A percentile compares a stretch with the other conserved stretches of the same genome.
Conservation (phyloP, 2,113 vertebrate species). For the Macquaria australasica region DNA sequence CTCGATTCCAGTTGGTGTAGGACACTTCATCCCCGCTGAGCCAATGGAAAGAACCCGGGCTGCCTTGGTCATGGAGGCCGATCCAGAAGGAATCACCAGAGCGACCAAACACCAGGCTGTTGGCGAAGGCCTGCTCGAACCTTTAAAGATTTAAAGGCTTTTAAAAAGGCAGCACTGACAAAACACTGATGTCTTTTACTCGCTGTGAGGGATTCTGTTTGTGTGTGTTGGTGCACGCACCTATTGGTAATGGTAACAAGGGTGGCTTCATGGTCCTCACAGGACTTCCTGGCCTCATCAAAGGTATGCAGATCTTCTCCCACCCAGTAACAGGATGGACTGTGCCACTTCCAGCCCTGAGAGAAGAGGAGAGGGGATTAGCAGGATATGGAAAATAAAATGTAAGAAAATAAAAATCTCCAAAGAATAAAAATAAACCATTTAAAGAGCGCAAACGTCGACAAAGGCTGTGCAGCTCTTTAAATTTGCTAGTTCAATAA, state of each 20-base stretch:
- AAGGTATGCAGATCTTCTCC: conserved; percentile 90
- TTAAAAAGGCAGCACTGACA: neutral
- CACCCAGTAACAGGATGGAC: conserved; percentile 95
- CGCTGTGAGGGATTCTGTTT: neutral
- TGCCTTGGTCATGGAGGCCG: conserved; percentile 88
- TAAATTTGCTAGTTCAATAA: neutral
- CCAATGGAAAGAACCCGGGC: conserved; percentile 89
- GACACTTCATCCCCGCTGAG: conserved; percentile 90
- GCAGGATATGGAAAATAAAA: neutral
- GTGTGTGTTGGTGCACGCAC: conserved; percentile 60
- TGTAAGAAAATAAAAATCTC: neutral
- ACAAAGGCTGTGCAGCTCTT: neutral
- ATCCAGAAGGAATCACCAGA: conserved; percentile 92
- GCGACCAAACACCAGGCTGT: conserved; percentile 92
- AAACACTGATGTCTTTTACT: neutral
- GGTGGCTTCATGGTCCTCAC: conserved; percentile 84
- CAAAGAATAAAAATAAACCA: neutral
- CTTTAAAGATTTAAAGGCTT: conserved; percentile 70
- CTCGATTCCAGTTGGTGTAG: conserved; percentile 96
- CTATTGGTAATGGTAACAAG: conserved; percentile 93
- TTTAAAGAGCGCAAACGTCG: neutral
- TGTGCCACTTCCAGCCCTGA: conserved; percentile 98
- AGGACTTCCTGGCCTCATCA: conserved; percentile 87
- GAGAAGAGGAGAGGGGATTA: neutral
- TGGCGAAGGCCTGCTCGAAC: conserved; percentile 96